Percentiles rank a stretch among this genome's conserved stretches.
Conservation (phyloP, 1,140 invertebrate species). For the Musca vetustissima region DNA sequence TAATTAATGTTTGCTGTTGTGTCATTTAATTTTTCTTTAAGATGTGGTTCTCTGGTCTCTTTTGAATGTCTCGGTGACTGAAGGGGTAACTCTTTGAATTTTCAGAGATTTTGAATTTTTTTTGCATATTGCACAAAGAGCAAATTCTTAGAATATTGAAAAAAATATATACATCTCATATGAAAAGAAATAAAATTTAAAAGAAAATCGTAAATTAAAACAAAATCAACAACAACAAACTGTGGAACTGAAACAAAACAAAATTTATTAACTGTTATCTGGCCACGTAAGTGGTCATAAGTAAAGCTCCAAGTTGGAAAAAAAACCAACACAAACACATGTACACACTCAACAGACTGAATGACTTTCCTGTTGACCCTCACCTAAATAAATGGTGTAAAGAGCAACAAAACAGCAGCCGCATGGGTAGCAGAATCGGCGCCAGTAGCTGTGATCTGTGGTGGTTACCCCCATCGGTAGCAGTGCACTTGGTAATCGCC, state of each 20-base stretch:
- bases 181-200: background rate
- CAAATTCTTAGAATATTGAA: slow-evolving; percentile 15
- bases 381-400: slow-evolving; percentile 17
- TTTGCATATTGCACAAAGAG: background rate
- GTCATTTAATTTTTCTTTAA: background rate
- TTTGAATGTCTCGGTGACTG: background rate
- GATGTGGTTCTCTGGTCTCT: background rate
- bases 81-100: background rate
- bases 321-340: no score
- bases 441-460: no score
- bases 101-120: background rate
- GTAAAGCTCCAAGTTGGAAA: background rate
- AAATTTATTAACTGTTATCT: background rate
- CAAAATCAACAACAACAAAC: background rate
- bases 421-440: background rate
- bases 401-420: background rate
- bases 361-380: slow-evolving; percentile 23
- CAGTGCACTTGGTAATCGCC: no score
- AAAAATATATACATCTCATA: no score
- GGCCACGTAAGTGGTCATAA: background rate
- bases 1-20: background rate
- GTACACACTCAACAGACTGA: background rate
- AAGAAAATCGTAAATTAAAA: background rate
- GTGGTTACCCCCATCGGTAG: no score
- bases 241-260: background rate